Evolutionary conservation across 2,888 invertebrate species (phyloP), one percentile per base, ranked within the genome.

Genomic region (Boloria selene): DNA sequence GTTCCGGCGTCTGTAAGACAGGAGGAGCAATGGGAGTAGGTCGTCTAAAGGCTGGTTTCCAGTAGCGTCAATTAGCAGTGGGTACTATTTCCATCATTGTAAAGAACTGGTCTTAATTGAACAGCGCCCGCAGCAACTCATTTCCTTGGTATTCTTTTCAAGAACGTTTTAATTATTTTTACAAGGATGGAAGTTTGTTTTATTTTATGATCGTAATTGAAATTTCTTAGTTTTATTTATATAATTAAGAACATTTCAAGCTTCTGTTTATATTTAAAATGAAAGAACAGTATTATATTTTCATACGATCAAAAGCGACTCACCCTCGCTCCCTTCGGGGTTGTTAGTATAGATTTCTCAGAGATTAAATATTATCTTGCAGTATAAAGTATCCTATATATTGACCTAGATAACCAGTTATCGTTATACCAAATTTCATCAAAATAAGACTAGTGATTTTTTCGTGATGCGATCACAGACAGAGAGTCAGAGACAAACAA

Each of bases 131-230:
- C 17, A 49, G 55, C 61, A 17, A 56, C 44, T 56, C 55, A 42
- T 56, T 55, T 38, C 42, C 55, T 55, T 42, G 42, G 44, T 56
- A 56, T 56, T 56, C 56, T 56, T 56, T 56, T 44, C n/a, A 56
- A 42, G 42, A 63, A 55, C 55, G 54, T 49, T 55, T 64, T 56
- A 56, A 64, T 64, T 64, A 52, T 64, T 64, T 64, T 18, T 22
- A 26, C 56, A 58, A 64, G 50, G 42, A 44, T 31, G 60, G 38
- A 26, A 64, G 45, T 45, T 64, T 51, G 58, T 45, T 63, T 38
- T 55, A 56, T 56, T 63, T 58, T 64, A 58, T 51, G 50, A 64
- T 51, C 58, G 50, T 58, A 64, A 64, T 64, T 58, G 51, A 64
- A 58, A 64, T 45, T 51, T 56, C 13, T 51, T 42, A 44, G 54